Base-by-base conservation (phyloP, 1,140 invertebrate species). In the Scaptomyza hsui region DNA sequence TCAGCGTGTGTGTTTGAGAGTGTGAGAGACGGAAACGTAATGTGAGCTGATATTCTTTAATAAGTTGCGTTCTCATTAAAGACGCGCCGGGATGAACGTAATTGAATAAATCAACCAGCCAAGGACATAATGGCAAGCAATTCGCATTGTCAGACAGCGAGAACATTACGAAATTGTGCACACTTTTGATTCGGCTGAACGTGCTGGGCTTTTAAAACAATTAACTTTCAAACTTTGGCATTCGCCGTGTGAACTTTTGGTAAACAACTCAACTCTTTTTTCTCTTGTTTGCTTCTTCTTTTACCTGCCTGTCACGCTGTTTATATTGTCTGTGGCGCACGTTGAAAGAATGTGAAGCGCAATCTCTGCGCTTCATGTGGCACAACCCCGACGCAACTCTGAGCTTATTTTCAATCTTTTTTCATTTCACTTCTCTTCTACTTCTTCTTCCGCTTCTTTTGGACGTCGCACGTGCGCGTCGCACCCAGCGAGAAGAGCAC, bases 191-290 rank as follows among this genome's bases (percentile, higher is more conserved):
- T 48, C 49, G 1, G 5, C 15, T 24, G 61, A 61, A 79, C 80
- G 79, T 78, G 72, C 45, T 41, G 41, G 37, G 72, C 60, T 81
- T 83, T 63, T 68, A 65, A 86, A 88, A 69, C 78, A 86, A 86
- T 86, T 86, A 86, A 77, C 65, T 61, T 51, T 29, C 19, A 51
- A 81, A 71, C 61, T 86, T 86, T 61, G 18, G 68, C 65, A 78
- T 75, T 56, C 70, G 15, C 18, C 60, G 44, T 56, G 56, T 57
- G n/a, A 47, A 57, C 60, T 63, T 55, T 47, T 24, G 44, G 57
- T 29, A 72, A 68, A 86, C 65, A 80, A 60, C 47, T 57, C 55
- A 41, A 32, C 52, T 26, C 35, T 24, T 44, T 51, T 45, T 35
- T 29, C 37, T 21, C n/a, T 16, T 45, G 47, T 48, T 42, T 48